Percentiles rank a stretch among this genome's conserved stretches.
phyloP scores from a whole-genome alignment of 1,140 invertebrate species.

The Spodoptera litura region DNA sequence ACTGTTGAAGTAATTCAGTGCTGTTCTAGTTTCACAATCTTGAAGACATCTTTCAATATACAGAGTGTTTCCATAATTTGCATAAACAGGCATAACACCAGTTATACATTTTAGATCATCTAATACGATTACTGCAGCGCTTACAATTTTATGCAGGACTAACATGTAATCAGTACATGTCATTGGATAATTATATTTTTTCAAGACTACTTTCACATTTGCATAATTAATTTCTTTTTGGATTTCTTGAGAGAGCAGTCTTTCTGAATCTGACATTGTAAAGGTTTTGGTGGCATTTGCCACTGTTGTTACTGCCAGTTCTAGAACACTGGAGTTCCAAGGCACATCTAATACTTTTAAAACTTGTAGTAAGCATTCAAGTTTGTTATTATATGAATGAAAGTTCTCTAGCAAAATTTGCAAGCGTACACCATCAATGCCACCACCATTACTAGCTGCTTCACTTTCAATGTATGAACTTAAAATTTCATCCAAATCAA shows the following conservation, averaged over 20 bases:
- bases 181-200: constrained; percentile 80
- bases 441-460: constrained; percentile 74
- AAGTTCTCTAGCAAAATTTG: constrained; percentile 74
- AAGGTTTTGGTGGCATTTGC: constrained; percentile 70
- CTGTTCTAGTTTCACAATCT: constrained; percentile 72
- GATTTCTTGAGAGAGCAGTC: constrained; percentile 70
- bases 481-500: constrained; percentile 78
- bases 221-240: constrained; percentile 79
- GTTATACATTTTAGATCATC: constrained; percentile 74
- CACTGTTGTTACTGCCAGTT: constrained; percentile 69
- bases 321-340: constrained; percentile 74
- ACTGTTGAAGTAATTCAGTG: constrained; percentile 72
- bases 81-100: constrained; percentile 59
- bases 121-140: constrained; percentile 66
- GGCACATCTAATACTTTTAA: constrained; percentile 79
- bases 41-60: constrained; percentile 77
- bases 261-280: constrained; percentile 72
- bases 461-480: constrained; percentile 76
- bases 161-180: constrained; percentile 74
- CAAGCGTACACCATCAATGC: constrained; percentile 71
- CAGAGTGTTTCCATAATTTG: constrained; percentile 69
- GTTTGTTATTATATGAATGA: constrained; percentile 69
- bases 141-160: constrained; percentile 77
- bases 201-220: constrained; percentile 79
- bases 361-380: constrained; percentile 77